These are phyloP conservation scores for Lysiphlebus fabarum DNA, from an alignment of 1,140 invertebrate species.

Conservation along the genomic window DNA sequence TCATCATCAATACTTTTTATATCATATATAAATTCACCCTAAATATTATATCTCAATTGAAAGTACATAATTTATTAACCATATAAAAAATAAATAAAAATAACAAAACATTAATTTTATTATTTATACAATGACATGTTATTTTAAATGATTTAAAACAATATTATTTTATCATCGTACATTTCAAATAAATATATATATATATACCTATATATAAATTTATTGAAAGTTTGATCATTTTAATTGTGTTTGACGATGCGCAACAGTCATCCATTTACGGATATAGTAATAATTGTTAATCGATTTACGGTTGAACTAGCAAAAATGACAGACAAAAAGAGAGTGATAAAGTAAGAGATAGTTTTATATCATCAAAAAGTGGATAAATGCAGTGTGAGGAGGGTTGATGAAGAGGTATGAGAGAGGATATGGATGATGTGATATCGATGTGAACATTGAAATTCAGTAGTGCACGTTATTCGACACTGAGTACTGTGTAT, in stretches of 20 bases:
- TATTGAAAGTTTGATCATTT: conserved; percentile 22
- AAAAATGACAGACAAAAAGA: conserved; percentile 17
- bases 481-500: conserved; percentile 24
- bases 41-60: not conserved
- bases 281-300: conserved; percentile 34
- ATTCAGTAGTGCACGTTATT: conserved; percentile 33
- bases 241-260: conserved; percentile 32
- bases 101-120: too few species aligned
- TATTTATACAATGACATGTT: too few species aligned
- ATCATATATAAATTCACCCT: not conserved
- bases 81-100: too few species aligned
- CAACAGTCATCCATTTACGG: conserved; percentile 27
- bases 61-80: too few species aligned
- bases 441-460: conserved; percentile 30
- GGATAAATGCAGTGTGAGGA: not conserved
- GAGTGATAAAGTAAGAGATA: conserved; percentile 3
- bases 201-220: too few species aligned
- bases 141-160: too few species aligned
- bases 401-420: not conserved
- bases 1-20: too few species aligned
- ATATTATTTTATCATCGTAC: not conserved
- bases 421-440: conserved; percentile 21
- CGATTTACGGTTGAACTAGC: conserved; percentile 28
- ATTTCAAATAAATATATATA: not conserved
- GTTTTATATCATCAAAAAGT: not conserved